A percentile compares a stretch with the other conserved stretches of the same genome.
These are phyloP conservation scores for Holacanthus passer DNA, from an alignment of 2,113 vertebrate genomes.

Conservation along the genomic window DNA sequence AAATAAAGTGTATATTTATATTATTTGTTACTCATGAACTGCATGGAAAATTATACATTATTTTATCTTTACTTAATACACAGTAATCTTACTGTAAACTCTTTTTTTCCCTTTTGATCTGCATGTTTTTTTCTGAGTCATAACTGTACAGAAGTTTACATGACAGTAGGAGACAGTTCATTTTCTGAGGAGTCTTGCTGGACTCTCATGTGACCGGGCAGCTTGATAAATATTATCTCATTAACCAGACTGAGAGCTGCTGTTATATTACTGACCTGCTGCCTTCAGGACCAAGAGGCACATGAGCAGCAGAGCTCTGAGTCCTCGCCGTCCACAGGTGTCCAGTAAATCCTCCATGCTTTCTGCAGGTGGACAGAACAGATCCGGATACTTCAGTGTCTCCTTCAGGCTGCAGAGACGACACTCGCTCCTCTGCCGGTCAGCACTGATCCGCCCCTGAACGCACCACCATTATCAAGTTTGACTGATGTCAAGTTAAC, in stretches of 20 bases:
- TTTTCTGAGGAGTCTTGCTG: not conserved
- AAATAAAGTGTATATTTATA: not conserved
- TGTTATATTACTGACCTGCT: constrained; percentile 60
- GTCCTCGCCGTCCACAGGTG: constrained; percentile 6
- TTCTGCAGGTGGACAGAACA: not conserved
- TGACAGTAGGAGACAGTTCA: not conserved
- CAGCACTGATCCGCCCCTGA: not conserved
- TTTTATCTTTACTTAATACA: not conserved
- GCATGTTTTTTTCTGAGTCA: too few relatives aligned
- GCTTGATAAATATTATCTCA: constrained; percentile 45
- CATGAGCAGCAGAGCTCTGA: constrained; percentile 29
- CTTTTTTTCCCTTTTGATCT: too few relatives aligned
- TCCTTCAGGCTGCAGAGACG: not conserved
- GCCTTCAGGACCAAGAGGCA: constrained; percentile 41
- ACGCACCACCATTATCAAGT: not conserved
- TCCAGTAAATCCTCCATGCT: constrained; percentile 51
- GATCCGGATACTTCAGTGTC: not conserved
- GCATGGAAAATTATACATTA: not conserved
- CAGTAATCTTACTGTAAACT: not conserved
- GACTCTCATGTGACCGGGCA: constrained; percentile 3
- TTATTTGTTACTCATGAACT: not conserved
- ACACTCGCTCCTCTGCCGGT: not conserved
- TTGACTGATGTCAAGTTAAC: not conserved
- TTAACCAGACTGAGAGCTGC: not conserved
- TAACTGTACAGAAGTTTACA: too few relatives aligned